Evolutionary conservation across 2,888 invertebrate species (phyloP), one percentile per base, ranked within the genome.

Genomic region (Anorthoa munda): DNA sequence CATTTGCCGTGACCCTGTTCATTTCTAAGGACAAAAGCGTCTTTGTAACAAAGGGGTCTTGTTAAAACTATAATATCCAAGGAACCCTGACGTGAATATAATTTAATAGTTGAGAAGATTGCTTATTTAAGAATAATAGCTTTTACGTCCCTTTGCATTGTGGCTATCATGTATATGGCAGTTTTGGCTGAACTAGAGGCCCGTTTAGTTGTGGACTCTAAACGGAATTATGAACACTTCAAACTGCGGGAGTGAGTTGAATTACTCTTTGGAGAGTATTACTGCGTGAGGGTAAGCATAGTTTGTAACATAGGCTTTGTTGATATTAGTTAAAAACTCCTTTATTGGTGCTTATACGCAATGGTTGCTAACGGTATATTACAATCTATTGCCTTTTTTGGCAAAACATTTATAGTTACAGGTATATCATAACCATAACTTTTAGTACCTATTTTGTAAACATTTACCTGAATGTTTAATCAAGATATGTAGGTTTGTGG

Each of bases 51-150:
- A 81, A 81, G 59, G 81, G 59, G 23, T 75, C 80, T 68, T 68
- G 70, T 75, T 83, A 66, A 79, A 83, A 81, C 80, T 83, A 79
- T 83, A 73, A 82, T 83, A 67, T 55, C 56, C 55, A 75, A 50
- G 75, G 21, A 58, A 55, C 56, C 68, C 59, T 46, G 80, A 65
- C 56, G 70, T 79, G 79, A 79, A 81, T 81, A 65, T 83, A 75
- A 83, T 75, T 79, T 59, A 67, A 67, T 74, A 63, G 58, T 39
- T 26, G 13, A 55, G 50, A 66, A 78, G 59, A 82, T 67, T 82
- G 79, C 67, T 77, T 80, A 81, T 81, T 77, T 75, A 77, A 77
- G 75, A 77, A 77, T 81, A 75, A 75, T 63, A 58, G 66, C 51
- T 53, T 66, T 63, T 53, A 74, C 18, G 66, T 48, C 48, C 45